These are phyloP conservation scores for Parnassius mnemosyne DNA, from an alignment of 2,888 invertebrate species.

Conservation along the genomic window DNA sequence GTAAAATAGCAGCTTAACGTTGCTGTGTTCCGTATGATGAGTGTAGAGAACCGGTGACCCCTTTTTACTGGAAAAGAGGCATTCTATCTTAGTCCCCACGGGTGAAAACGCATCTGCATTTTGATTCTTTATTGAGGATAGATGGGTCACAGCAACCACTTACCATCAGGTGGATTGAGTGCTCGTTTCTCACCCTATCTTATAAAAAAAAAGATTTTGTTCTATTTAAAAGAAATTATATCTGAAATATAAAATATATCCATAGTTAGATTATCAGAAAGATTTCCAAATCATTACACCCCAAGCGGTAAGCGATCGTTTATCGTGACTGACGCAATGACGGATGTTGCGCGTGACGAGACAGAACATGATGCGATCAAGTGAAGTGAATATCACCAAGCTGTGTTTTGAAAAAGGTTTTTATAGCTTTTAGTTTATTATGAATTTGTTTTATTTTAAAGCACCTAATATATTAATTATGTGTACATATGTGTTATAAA, in stretches of 20 bases:
- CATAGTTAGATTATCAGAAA: slow-evolving; percentile 30
- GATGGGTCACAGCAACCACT: too few relatives aligned
- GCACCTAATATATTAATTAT: too few relatives aligned
- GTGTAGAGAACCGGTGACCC: too few relatives aligned
- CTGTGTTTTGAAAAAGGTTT: slow-evolving; percentile 16
- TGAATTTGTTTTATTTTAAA: neutral
- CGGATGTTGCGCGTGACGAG: slow-evolving; percentile 28
- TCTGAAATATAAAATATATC: slow-evolving; percentile 13
- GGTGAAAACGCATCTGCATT: too few relatives aligned
- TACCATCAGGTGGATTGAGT: too few relatives aligned
- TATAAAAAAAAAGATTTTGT: neutral
- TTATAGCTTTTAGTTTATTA: slow-evolving; percentile 1
- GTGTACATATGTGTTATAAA: too few relatives aligned
- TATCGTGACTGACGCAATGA: slow-evolving; percentile 30
- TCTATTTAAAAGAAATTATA: neutral
- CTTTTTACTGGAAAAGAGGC: too few relatives aligned
- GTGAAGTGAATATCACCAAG: slow-evolving; percentile 20
- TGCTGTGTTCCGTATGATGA: too few relatives aligned
- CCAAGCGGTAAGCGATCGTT: slow-evolving; percentile 23
- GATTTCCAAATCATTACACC: slow-evolving; percentile 35
- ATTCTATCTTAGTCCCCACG: too few relatives aligned
- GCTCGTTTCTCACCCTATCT: too few relatives aligned
- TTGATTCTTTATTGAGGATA: too few relatives aligned
- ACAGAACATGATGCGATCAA: slow-evolving; percentile 27
- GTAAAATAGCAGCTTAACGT: too few relatives aligned